Evolutionary conservation across 2,888 invertebrate species (phyloP).

Genomic region (Cantharis nigra): DNA sequence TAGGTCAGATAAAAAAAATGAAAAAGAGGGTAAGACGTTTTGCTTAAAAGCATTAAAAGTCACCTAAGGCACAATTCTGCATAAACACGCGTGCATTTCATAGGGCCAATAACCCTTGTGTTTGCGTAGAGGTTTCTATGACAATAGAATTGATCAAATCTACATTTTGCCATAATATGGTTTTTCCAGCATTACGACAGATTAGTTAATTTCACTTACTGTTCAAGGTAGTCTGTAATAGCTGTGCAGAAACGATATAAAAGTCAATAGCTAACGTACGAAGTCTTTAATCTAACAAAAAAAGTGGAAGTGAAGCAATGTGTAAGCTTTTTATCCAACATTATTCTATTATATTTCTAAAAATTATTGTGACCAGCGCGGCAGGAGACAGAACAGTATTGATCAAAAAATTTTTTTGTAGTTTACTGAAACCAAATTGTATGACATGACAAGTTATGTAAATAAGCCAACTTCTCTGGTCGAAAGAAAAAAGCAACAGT

Average conservation of each 20-base stretch:
- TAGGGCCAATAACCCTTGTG: constrained; percentile 49
- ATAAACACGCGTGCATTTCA: not conserved
- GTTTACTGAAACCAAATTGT: not conserved
- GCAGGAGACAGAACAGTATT: not conserved
- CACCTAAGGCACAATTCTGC: not conserved
- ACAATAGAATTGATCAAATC: constrained; percentile 51
- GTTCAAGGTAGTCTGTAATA: constrained; percentile 22
- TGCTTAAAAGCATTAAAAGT: not conserved
- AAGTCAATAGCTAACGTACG: not conserved
- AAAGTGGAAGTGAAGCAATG: not conserved
- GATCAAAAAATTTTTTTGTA: not conserved
- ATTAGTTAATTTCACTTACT: constrained; percentile 21
- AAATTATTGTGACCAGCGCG: not conserved
- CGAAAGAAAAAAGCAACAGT: constrained; percentile 89
- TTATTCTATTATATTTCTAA: not conserved
- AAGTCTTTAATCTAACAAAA: not conserved
- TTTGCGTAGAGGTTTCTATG: constrained; percentile 49
- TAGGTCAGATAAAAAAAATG: constrained; percentile 13
- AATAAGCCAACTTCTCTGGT: constrained; percentile 64
- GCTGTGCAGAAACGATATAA: constrained; percentile 17
- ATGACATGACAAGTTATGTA: constrained; percentile 44
- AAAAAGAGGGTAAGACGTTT: constrained; percentile 10
- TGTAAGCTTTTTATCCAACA: not conserved
- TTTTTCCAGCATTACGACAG: constrained; percentile 15
- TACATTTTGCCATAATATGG: constrained; percentile 18